Evolutionary conservation across 1,140 invertebrate species (phyloP), one percentile per base, ranked within the genome.

Genomic region (Heliconius himera): DNA sequence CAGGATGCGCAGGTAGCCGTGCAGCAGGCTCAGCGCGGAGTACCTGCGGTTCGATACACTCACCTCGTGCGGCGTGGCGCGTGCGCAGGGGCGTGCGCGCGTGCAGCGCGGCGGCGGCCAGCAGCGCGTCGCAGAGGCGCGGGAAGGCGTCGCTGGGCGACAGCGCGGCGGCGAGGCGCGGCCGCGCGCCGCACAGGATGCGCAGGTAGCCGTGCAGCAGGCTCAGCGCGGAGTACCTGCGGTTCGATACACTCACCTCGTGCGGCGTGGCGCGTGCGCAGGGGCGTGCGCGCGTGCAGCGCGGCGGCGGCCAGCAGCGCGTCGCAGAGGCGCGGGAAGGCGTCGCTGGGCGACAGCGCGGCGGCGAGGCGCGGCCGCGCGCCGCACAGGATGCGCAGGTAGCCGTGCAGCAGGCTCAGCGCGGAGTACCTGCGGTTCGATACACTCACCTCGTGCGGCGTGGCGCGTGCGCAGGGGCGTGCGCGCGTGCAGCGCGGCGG

Each of bases 121-220:
- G 83, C 22, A 97, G 90, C 38, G 95, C 93, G 66, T 95, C 85
- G 36, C 96, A 87, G 26, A 97, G 88, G 77, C 94, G 91, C 77
- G 94, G 77, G 89, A 82, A 96, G 82, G 96, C 94, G 76, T 92
- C 87, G 11, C 87, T 84, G 2, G 95, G 95, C 76, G 93, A 93
- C 74, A 97, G 88, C 66, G 96, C 91, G 46, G 87, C 79, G 8
- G 94, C 92, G 22, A 97, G 90, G 83, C 95, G 93, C 80, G 60
- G n/a, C 93, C 92, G 82, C 81, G 78, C 8, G 56, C 60, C 79
- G 71, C 85, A 80, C 80, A 97, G 91, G 38, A 96, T 82, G 73
- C 90, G 90, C 22, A 97, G 85, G 87, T 97, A 97, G 13, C 96
- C 96, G 56, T 94, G 90, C 5, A 97, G 81, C 54, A 96, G 91